Base-by-base conservation (phyloP, 2,113 vertebrate genomes). In the Sporophila hypoxantha region DNA sequence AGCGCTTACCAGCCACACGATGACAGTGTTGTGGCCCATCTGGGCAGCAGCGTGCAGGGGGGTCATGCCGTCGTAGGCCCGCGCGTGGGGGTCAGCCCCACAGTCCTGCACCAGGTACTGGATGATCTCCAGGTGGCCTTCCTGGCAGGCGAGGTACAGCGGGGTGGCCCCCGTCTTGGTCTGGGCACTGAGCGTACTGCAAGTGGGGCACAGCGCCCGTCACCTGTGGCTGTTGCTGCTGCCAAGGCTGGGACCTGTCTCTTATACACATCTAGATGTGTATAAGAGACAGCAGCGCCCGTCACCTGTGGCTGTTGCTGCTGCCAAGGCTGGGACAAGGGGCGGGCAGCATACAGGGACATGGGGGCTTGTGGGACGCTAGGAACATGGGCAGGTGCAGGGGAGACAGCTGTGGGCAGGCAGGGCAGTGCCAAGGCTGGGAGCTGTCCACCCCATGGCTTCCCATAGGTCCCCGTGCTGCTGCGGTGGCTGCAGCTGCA, bases 81-180 rank as follows among this genome's bases (percentile, higher is more conserved):
- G 93, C 5, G 96, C 90, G 39, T 97, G 98, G 21, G 98, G 97
- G 83, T 99, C 98, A 0, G 99, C 98, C 78, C 97, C 98, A 26
- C 98, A 99, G 76, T 99, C 98, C 95, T 99, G 98, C 87, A 98
- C 99, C 95, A 99, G 95, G 97, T 98, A 98, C 93, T 99, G 98
- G 85, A 99, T 97, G 68, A 98, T 98, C 91, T 99, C 99, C 96
- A 99, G 96, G 94, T 99, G 99, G 91, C 99, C 99, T 96, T 99
- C 99, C 96, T 99, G 99, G 97, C 99, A 99, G 82, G 99, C 98
- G 97, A 99, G 98, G 97, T 99, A 99, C 92, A 99, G 98, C 15
- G 99, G 98, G 39, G 99, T 99, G 98, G 99, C 99, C 98, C 99
- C 99, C 5, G 98, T 99, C 97, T 99, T 98, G 91, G 98, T 99